phyloP scores from a whole-genome alignment of 2,888 invertebrate species.

The Incurvaria masculella region DNA sequence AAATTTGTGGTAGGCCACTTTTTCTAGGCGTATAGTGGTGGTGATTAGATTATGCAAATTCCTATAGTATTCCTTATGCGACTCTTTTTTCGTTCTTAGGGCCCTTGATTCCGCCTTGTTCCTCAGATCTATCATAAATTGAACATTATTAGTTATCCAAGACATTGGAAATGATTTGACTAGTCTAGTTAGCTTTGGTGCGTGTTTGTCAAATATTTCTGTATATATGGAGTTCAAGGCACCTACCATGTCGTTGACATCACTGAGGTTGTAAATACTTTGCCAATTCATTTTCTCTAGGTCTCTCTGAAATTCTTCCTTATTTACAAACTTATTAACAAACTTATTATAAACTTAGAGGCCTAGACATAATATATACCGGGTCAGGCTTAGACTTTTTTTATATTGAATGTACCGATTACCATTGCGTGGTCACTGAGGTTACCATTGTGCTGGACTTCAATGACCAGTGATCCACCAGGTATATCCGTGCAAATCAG shows the following conservation, averaged over 20 bases:
- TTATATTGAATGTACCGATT: background rate
- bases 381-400: background rate
- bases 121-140: background rate
- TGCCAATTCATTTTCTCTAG: background rate
- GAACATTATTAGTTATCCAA: conserved; percentile 1
- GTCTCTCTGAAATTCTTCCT: background rate
- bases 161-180: background rate
- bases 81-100: background rate
- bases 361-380: background rate
- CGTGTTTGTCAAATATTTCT: conserved; percentile 2
- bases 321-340: no score
- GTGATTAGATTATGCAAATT: background rate
- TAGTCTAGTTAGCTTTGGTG: background rate
- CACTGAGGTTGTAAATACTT: background rate
- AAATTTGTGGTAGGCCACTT: background rate
- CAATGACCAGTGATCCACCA: background rate
- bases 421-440: background rate
- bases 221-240: background rate
- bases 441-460: background rate
- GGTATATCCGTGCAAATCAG: background rate
- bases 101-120: conserved; percentile 1
- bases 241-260: background rate
- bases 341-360: no score
- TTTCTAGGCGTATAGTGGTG: background rate
- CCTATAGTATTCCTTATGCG: background rate